Base-by-base conservation (phyloP, 2,888 invertebrate genomes). In the Drosophila aldrichi region DNA sequence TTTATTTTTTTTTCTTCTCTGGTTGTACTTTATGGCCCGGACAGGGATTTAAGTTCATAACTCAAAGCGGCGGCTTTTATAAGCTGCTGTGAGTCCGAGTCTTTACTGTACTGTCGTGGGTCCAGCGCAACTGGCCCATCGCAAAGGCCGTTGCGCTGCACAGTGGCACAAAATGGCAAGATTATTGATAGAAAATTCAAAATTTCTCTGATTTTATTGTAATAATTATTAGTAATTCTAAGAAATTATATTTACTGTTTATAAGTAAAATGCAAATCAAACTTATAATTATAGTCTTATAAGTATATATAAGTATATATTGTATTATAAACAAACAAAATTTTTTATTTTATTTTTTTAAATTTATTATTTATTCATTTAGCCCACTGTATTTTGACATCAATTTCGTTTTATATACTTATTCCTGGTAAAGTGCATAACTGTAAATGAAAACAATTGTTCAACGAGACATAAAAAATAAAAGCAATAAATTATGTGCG, bases 11-110 rank as follows among this genome's bases (percentile, higher is more conserved):
- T 22, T n/a, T 40, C 14, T n/a, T 40, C 14, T 8, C 8, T 40
- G 40, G 38, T 38, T 20, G 88, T 82, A 82, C 71, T 82, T 83
- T 89, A 83, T 89, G 89, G 87, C 72, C 59, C 36, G 67, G 46
- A 57, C 69, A 38, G 81, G 63, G 79, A 59, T 60, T 70, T 83
- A 81, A 72, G 87, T 83, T 83, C 89, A 83, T 87, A 89, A 83
- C 89, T 89, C 82, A 86, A 88, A 84, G 88, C 57, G 68, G 61
- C 72, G 34, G 71, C 56, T 41, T 56, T 63, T 67, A 49, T 77
- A 77, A 88, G 80, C 87, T 66, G 80, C 67, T 70, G 60, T 18
- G 48, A 49, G 29, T 32, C 18, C 12, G 68, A 85, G 65, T 69
- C 79, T 82, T 71, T 66, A 64, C 66, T 32, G 62, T 62, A 61